Base-by-base conservation (phyloP, 2,888 invertebrate species). In the Salpingus planirostris region DNA sequence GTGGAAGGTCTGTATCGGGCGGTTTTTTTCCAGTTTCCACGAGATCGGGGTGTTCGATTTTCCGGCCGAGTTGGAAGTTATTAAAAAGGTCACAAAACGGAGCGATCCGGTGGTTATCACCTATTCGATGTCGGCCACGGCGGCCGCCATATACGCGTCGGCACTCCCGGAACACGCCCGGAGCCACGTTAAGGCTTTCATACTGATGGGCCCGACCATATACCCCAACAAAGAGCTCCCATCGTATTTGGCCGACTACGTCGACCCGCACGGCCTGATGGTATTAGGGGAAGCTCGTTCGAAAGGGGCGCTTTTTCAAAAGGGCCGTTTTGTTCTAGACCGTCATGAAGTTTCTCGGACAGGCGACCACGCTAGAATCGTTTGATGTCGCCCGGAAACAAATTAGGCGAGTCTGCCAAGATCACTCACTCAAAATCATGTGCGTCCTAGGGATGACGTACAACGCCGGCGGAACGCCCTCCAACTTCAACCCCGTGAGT, bases 1-100 rank as follows among this genome's bases (percentile, higher is more conserved):
- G n/a, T n/a, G n/a, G n/a, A n/a, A n/a, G n/a, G n/a, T n/a, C n/a
- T n/a, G n/a, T n/a, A n/a, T n/a, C n/a, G n/a, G n/a, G n/a, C n/a
- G n/a, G n/a, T n/a, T n/a, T n/a, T n/a, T n/a, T 46, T 46, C 23
- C 24, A 49, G 49, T 26, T 29, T 44, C 12, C 28, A 49, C 14
- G 42, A 49, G 15, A 23, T 43, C 24, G 45, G 42, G 3, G 24
- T 42, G 3, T 38, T 43, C 12, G 49, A 49, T 15, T 36, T 47
- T 6, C 38, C 42, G 15, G 24, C 31, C n/a, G 34, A 40, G 2
- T 11, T 24, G 3, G 24, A 24, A 12, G 3, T 24, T 3, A 11
- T 24, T n/a, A n/a, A 24, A 24, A 24, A 24, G 2, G 11, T 24
- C 2, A 24, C 24, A 12, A 24, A 24, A 24, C 3, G 24, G 12